Evolutionary conservation across 2,797 vertebrate species (phyloP), one percentile per base, ranked within the genome.

Genomic region (Clarias fuscus): DNA sequence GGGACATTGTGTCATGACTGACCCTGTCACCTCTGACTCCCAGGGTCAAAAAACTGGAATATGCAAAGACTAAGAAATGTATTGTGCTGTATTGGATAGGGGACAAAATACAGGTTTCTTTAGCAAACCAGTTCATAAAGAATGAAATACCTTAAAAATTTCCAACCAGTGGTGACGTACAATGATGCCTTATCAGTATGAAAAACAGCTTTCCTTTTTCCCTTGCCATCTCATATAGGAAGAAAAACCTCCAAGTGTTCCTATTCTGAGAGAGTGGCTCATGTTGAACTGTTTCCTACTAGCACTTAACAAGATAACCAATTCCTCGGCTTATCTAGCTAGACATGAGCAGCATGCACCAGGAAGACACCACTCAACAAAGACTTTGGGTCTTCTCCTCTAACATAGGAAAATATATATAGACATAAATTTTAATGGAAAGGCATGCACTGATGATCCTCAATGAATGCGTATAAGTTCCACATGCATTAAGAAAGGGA

Each of bases 301-400:
- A 86, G 72, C 77, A 86, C 85, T 79, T 24, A 30, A 37, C 85
- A 84, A 90, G 89, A 93, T 92, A 92, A 89, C 85, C 82, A 84
- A 90, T 89, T 78, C 90, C 83, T 88, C 37, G 65, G 27, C 84
- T 92, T 91, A 91, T 92, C 90, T 85, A 68, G 33, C 76, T 83
- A 59, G 88, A 90, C 83, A 82, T 85, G 77, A 86, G 82, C 82
- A 75, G 77, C 68, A 82, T 82, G 87, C 86, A 40, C 84, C 71
- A 80, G n/a, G 27, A 87, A 84, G 72, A 73, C 48, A 53, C 14
- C 78, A 61, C 75, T 86, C 75, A 84, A 84, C 79, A 77, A 5
- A 58, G 27, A 84, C 68, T 64, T 68, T 1, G 14, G 22, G 48
- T 70, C 43, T 43, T 64, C 70, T 87, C 59, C 75, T 86, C 40